These are phyloP conservation scores for Ephestia elutella DNA, from an alignment of 1,140 invertebrate species.

Conservation along the genomic window DNA sequence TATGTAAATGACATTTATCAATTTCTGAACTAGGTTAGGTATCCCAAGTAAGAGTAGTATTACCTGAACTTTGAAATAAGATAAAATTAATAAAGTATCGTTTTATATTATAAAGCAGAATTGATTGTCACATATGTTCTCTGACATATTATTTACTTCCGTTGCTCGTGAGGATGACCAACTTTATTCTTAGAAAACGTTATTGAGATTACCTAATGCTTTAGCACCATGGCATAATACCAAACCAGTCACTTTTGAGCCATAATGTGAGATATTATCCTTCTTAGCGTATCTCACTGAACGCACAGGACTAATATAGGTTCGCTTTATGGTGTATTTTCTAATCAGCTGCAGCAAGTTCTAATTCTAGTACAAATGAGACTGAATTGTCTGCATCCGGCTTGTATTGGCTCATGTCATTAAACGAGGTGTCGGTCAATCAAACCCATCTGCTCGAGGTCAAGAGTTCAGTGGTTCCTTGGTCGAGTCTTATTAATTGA, in stretches of 20 bases:
- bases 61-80: no score
- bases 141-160: conserved; percentile 32
- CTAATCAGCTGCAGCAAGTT: background rate
- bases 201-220: conserved; percentile 32
- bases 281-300: background rate
- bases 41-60: no score
- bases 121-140: conserved; percentile 12
- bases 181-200: conserved; percentile 28
- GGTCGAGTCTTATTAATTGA: conserved; percentile 20
- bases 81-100: no score
- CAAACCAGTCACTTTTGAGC: background rate
- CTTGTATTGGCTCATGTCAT: conserved; percentile 51
- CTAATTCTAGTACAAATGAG: conserved; percentile 13
- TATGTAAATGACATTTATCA: no score
- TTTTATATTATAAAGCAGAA: no score
- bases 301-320: background rate
- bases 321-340: background rate
- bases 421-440: conserved; percentile 65
- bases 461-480: conserved; percentile 32
- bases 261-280: background rate
- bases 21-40: no score
- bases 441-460: conserved; percentile 59
- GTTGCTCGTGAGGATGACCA: conserved; percentile 28
- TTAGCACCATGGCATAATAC: background rate
- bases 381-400: conserved; percentile 68